Evolutionary conservation across 2,888 invertebrate species (phyloP).

Genomic region (Brenthis hecate): DNA sequence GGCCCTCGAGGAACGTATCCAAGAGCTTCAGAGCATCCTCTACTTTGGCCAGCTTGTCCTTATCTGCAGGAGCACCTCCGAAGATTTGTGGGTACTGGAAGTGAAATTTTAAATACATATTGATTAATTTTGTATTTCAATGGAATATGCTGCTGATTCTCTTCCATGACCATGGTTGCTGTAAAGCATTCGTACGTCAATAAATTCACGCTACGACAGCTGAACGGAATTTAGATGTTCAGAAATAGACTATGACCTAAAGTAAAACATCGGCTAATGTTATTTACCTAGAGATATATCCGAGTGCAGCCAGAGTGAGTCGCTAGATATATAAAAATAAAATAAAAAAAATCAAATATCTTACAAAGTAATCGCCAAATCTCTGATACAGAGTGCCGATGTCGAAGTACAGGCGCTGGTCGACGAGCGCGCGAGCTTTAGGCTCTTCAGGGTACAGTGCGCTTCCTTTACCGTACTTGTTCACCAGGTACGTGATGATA

Average conservation of each 20-base stretch:
- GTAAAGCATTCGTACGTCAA: no score
- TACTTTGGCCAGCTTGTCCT: conserved; percentile 86
- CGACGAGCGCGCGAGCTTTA: conserved; percentile 88
- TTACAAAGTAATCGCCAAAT: conserved; percentile 88
- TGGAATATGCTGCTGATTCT: no score
- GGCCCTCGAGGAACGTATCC: conserved; percentile 87
- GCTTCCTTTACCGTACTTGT: conserved; percentile 90
- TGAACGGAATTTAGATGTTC: no score
- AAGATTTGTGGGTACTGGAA: conserved; percentile 84
- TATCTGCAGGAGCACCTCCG: conserved; percentile 84
- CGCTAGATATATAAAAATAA: neutral
- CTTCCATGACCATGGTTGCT: no score
- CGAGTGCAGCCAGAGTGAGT: neutral
- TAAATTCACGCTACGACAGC: no score
- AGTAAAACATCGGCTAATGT: no score
- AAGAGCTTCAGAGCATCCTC: conserved; percentile 86
- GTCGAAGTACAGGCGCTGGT: conserved; percentile 91
- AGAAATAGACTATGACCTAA: no score
- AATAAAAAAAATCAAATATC: conserved; percentile 52
- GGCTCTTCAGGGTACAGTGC: conserved; percentile 90
- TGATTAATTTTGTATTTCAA: no score
- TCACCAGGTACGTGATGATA: conserved; percentile 90
- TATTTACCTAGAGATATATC: neutral
- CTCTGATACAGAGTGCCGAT: conserved; percentile 87
- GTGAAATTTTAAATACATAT: neutral